Percentiles rank a stretch among this genome's conserved stretches.
Conservation (phyloP, 2,888 invertebrate species). For the Drosophila algonquin region DNA sequence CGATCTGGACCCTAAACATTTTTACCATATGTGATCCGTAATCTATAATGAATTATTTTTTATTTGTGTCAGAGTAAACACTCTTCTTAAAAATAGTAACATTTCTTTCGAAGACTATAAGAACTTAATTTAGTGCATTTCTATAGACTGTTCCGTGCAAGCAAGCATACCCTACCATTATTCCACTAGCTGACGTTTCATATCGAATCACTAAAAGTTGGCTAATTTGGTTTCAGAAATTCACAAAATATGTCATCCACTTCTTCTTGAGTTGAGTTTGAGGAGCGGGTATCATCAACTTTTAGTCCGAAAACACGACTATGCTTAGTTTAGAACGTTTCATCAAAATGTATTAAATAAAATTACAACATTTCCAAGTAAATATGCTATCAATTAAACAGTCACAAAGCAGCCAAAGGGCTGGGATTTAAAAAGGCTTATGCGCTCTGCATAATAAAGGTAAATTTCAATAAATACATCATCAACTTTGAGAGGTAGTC, state of each 20-base stretch:
- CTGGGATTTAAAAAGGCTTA: neutral
- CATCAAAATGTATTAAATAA: neutral
- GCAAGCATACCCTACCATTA: neutral
- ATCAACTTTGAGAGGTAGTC: slow-evolving; percentile 2
- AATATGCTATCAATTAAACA: neutral
- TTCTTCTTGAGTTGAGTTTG: neutral
- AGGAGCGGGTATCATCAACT: neutral
- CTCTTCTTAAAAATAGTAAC: no score
- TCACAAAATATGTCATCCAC: neutral
- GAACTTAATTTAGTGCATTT: neutral
- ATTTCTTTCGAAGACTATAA: no score
- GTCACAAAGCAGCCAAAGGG: neutral
- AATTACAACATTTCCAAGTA: neutral
- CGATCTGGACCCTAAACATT: no score
- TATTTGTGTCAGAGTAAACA: no score
- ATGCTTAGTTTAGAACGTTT: neutral
- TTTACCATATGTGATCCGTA: no score
- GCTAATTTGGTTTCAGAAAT: neutral
- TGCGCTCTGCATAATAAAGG: neutral
- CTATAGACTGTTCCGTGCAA: neutral
- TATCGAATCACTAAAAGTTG: neutral
- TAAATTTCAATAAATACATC: neutral
- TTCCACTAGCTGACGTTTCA: neutral
- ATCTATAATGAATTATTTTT: no score
- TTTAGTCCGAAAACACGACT: neutral